Conservation (phyloP, 2,888 invertebrate species). For the Seira ritae region DNA sequence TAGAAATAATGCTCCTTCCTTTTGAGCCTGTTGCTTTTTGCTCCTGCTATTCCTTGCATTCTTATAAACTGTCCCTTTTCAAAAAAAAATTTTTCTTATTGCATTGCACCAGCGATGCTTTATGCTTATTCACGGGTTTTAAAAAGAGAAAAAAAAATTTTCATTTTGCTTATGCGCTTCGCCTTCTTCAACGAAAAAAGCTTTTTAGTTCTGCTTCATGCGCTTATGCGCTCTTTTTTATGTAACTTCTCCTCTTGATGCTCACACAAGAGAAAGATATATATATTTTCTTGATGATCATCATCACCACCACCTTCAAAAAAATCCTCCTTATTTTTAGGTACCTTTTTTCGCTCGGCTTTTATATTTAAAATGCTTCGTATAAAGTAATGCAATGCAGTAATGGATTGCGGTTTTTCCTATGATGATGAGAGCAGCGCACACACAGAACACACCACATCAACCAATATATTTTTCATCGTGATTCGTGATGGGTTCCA, state of each 20-base stretch:
- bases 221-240: constrained; percentile 37
- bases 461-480: constrained; percentile 40
- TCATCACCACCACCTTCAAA: neutral
- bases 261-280: neutral
- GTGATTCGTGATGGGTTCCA: constrained; percentile 59
- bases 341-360: constrained; percentile 4
- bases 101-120: neutral
- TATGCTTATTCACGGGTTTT: constrained; percentile 54
- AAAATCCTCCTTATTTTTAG: constrained; percentile 9
- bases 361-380: neutral
- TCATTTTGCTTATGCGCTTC: constrained; percentile 20
- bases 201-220: constrained; percentile 66
- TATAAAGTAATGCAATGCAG: neutral
- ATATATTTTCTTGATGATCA: neutral
- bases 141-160: constrained; percentile 38
- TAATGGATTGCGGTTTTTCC: constrained; percentile 11
- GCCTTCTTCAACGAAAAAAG: constrained; percentile 32
- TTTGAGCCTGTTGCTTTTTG: neutral
- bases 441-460: neutral
- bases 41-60: neutral
- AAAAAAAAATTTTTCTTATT: neutral
- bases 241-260: neutral
- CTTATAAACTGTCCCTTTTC: constrained; percentile 54
- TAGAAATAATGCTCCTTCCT: neutral
- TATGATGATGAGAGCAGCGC: neutral